These are phyloP conservation scores for Hycleus phaleratus DNA, from an alignment of 1,140 invertebrate species.

Conservation along the genomic window DNA sequence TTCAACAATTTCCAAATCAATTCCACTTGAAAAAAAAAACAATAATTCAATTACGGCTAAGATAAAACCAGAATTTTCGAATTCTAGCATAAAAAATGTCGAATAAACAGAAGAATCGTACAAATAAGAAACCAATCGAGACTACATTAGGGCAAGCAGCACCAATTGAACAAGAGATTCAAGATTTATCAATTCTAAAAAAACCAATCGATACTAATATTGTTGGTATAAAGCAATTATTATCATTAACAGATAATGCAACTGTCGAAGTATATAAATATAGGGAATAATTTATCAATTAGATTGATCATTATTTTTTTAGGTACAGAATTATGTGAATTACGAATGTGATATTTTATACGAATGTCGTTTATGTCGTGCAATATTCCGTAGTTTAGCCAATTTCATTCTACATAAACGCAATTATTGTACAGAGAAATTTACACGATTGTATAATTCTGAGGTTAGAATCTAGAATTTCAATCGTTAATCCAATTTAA, in stretches of 20 bases:
- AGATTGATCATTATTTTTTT: constrained; percentile 17
- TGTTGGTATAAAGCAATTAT: constrained; percentile 35
- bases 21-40: no score
- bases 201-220: constrained; percentile 41
- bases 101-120: constrained; percentile 15
- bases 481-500: background rate
- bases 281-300: background rate
- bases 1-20: no score
- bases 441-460: background rate
- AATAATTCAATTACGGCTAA: no score
- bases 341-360: constrained; percentile 56
- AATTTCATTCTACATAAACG: constrained; percentile 57
- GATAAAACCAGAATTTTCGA: background rate
- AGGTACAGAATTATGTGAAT: constrained; percentile 46
- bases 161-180: constrained; percentile 7
- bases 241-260: constrained; percentile 37
- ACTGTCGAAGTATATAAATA: constrained; percentile 38
- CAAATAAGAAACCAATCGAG: constrained; percentile 27
- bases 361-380: constrained; percentile 53
- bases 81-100: constrained; percentile 11
- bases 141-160: constrained; percentile 30
- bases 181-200: constrained; percentile 36
- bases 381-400: constrained; percentile 50
- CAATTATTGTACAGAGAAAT: constrained; percentile 45
- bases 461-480: background rate